Percentiles rank a stretch among this genome's conserved stretches.
Conservation (phyloP, 2,113 vertebrate species). For the Vanacampus margaritifer region DNA sequence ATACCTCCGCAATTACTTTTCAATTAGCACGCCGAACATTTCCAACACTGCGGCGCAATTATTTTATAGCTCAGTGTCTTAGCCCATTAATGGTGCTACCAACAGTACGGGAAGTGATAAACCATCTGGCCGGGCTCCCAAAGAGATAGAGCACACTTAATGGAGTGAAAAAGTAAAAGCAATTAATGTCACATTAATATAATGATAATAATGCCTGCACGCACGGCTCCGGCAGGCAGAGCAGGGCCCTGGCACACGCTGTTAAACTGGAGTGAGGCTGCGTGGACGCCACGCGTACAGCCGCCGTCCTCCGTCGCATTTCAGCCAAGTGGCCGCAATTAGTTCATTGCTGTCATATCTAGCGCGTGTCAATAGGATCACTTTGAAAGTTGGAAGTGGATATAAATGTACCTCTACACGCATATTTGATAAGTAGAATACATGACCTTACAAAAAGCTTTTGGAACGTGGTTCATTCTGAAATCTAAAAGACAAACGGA, state of each 20-base stretch:
- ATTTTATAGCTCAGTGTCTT: slow-evolving; percentile 82
- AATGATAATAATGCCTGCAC: slow-evolving; percentile 80
- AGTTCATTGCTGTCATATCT: background rate
- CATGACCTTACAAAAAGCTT: background rate
- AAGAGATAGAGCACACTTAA: slow-evolving; percentile 81
- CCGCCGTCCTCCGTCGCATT: slow-evolving; percentile 26
- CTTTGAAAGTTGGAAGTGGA: background rate
- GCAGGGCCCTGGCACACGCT: slow-evolving; percentile 43
- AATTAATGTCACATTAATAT: slow-evolving; percentile 87
- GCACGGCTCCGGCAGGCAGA: slow-evolving; percentile 60
- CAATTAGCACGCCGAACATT: slow-evolving; percentile 80
- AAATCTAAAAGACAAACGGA: no score
- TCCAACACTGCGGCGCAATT: slow-evolving; percentile 76
- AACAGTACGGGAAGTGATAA: slow-evolving; percentile 78
- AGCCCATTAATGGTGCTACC: slow-evolving; percentile 77
- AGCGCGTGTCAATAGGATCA: slow-evolving; percentile 1
- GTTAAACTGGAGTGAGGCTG: slow-evolving; percentile 32
- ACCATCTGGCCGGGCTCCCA: slow-evolving; percentile 79
- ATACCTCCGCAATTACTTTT: slow-evolving; percentile 83
- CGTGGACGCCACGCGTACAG: slow-evolving; percentile 31
- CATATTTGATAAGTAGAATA: background rate
- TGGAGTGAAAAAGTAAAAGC: slow-evolving; percentile 85
- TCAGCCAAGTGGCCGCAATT: slow-evolving; percentile 10
- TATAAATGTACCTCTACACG: background rate
- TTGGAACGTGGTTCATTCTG: no score